Percentiles rank a stretch among this genome's conserved stretches.
phyloP scores from a whole-genome alignment of 1,140 invertebrate species.

The Megalopta genalis region DNA sequence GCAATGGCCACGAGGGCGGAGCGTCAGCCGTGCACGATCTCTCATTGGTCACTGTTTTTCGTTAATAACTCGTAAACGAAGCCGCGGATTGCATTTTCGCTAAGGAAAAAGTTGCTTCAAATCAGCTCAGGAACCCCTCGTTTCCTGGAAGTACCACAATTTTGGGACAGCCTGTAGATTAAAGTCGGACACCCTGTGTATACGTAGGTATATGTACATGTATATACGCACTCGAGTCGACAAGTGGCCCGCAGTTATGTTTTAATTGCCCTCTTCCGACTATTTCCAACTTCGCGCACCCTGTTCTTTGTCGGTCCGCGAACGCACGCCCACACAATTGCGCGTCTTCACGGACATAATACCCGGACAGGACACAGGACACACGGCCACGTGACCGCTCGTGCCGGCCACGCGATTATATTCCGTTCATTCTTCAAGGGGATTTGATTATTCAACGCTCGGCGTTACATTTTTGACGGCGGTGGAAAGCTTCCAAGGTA shows the following conservation, averaged over 20 bases:
- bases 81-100: too few relatives aligned
- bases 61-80: too few relatives aligned
- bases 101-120: too few relatives aligned
- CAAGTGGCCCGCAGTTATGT: slow-evolving; percentile 34
- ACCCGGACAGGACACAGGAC: too few relatives aligned
- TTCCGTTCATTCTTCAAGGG: slow-evolving; percentile 11
- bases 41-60: too few relatives aligned
- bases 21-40: too few relatives aligned
- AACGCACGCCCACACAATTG: not conserved
- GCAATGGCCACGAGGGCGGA: too few relatives aligned
- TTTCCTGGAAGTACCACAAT: too few relatives aligned
- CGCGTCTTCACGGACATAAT: too few relatives aligned
- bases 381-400: not conserved
- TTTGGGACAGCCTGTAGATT: too few relatives aligned
- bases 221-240: not conserved
- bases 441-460: slow-evolving; percentile 41
- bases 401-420: not conserved
- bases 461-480: slow-evolving; percentile 15
- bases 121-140: too few relatives aligned
- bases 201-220: not conserved
- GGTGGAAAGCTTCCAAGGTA: slow-evolving; percentile 2
- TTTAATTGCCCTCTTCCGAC: slow-evolving; percentile 40
- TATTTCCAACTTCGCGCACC: slow-evolving; percentile 20
- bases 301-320: slow-evolving; percentile 4
- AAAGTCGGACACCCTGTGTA: too few relatives aligned